phyloP scores from a whole-genome alignment of 2,113 vertebrate genomes.

The Python bivittatus region DNA sequence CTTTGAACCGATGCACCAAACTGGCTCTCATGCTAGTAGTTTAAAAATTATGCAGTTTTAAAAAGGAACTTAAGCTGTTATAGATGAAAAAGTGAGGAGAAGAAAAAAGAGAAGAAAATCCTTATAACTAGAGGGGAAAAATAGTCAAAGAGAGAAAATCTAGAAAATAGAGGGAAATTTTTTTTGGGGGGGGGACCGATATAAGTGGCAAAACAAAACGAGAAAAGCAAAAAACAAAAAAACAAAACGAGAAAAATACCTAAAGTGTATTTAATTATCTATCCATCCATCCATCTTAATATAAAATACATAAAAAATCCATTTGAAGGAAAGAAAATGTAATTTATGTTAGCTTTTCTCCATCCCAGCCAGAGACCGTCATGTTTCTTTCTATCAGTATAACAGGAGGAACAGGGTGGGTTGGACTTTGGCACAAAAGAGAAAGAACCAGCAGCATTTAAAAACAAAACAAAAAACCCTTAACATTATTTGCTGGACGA shows the following conservation, averaged over 20 bases:
- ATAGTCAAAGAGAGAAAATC: neutral
- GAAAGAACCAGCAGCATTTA: neutral
- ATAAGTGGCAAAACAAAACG: neutral
- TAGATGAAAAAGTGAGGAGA: neutral
- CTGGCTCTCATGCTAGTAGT: neutral
- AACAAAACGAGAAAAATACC: neutral
- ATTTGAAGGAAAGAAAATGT: neutral
- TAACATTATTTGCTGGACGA: neutral
- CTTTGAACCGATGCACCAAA: neutral
- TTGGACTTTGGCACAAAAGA: neutral
- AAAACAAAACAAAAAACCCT: neutral
- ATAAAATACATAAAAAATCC: no score
- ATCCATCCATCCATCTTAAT: neutral
- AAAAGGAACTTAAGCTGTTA: neutral
- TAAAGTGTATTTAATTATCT: neutral
- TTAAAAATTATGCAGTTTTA: neutral
- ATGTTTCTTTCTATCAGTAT: neutral
- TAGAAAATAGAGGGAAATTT: neutral
- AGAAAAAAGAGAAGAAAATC: neutral
- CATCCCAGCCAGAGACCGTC: neutral
- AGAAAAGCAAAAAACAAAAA: neutral
- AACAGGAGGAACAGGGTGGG: neutral
- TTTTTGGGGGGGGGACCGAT: neutral
- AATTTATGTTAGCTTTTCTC: neutral
- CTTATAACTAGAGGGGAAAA: neutral